Conservation (phyloP, 2,113 vertebrate species). For the Pygoscelis antarcticus region DNA sequence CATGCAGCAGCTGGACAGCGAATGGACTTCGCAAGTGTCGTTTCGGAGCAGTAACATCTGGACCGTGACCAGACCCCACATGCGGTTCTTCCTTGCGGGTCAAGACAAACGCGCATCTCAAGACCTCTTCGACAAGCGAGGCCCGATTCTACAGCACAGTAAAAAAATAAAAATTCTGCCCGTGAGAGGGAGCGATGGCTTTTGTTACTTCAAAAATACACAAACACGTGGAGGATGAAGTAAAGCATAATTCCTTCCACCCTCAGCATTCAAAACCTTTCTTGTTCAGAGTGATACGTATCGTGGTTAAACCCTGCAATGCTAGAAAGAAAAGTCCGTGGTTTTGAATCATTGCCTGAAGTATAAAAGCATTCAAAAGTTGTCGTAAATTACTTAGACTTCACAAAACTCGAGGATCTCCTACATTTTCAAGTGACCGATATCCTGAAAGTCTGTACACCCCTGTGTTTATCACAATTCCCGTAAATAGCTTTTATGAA, state of each 20-base stretch:
- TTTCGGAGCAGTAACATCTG: rapidly evolving
- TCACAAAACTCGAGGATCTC: background rate
- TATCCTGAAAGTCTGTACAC: too few relatives aligned
- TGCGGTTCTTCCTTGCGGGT: background rate
- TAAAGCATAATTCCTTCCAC: background rate
- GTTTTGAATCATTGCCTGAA: background rate
- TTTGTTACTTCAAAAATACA: background rate
- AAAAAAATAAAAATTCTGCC: background rate
- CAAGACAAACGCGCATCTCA: background rate
- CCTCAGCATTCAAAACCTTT: background rate
- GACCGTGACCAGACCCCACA: rapidly evolving
- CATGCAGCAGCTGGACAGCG: rapidly evolving
- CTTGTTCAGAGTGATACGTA: background rate
- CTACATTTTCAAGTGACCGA: background rate
- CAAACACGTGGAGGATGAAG: background rate
- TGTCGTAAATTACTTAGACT: background rate
- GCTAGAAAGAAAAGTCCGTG: background rate
- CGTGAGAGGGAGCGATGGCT: background rate
- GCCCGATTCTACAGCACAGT: rapidly evolving
- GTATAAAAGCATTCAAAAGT: background rate
- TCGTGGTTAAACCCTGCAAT: background rate
- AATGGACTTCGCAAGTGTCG: rapidly evolving
- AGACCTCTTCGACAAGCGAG: background rate
- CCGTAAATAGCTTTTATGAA: background rate
- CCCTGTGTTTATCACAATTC: background rate